Base-by-base conservation (phyloP, 1,140 invertebrate genomes). In the Mya arenaria region DNA sequence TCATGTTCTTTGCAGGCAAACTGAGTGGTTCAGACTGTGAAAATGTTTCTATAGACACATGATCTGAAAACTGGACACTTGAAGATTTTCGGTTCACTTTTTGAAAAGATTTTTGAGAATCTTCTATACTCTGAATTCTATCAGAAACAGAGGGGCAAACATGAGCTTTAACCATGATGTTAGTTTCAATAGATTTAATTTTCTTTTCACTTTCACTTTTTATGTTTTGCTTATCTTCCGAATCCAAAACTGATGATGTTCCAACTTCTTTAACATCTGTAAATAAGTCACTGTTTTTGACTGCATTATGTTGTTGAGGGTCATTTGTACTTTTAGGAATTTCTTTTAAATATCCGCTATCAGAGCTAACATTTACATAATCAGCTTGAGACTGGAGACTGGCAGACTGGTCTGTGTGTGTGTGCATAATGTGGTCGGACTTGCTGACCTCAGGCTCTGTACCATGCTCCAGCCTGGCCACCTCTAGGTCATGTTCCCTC, bases 11-110 rank as follows among this genome's bases (percentile, higher is more conserved):
- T 10, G 74, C n/a, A 25, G 36, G 41, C 1, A 25, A 52, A 48
- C 25, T 10, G 15, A 34, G 13, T 28, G 41, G 41, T 32, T 66
- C 74, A 55, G 36, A 32, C 19, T 66, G 62, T 25, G 60, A 78
- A 66, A 52, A 78, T 28, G 36, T 78, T 66, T 65, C 62, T n/a
- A 78, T 48, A 34, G 34, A 66, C 10, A 78, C 44, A 37, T 78
- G 60, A 66, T 52, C 58, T 55, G 52, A 66, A 37, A 78, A 78
- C 34, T 52, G 58, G 5, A 78, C 74, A 5, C 60, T 48, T 15
- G 58, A 36, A n/a, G 30, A 19, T 28, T 62, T 63, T n/a, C 32
- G 60, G 25, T 52, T 25, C n/a, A 13, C 0, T 23, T 10, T 37
- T 25, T 58, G 17, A 36, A 36, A 28, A n/a, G 69, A 36, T 3